These are phyloP conservation scores for Sebastes taczanowskii DNA, from an alignment of 2,797 vertebrate genomes.

Conservation along the genomic window DNA sequence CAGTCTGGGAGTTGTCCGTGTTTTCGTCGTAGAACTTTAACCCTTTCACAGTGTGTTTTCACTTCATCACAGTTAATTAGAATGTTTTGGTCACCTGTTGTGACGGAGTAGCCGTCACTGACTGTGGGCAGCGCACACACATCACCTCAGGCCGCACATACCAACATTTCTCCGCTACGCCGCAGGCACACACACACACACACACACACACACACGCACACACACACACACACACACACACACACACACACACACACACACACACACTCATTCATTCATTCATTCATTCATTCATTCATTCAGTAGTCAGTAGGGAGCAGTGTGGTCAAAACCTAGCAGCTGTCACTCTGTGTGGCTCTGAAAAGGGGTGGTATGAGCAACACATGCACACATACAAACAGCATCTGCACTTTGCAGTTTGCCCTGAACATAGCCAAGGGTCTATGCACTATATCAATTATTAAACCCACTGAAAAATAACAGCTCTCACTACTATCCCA, in stretches of 20 bases:
- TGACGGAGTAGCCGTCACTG: too few species aligned
- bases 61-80: too few species aligned
- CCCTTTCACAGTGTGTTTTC: too few species aligned
- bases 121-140: too few species aligned
- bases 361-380: constrained; percentile 2
- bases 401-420: constrained; percentile 75
- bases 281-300: neutral
- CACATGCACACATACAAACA: constrained; percentile 24
- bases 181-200: too few species aligned
- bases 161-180: too few species aligned
- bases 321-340: constrained; percentile 1
- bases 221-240: neutral
- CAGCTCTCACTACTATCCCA: neutral
- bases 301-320: constrained; percentile 15
- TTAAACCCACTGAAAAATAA: constrained; percentile 60
- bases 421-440: constrained; percentile 33
- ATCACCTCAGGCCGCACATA: too few species aligned
- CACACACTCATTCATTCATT: neutral
- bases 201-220: too few species aligned
- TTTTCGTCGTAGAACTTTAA: too few species aligned
- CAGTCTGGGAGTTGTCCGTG: too few species aligned
- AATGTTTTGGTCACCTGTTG: too few species aligned
- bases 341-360: neutral
- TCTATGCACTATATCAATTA: constrained; percentile 63
- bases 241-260: neutral